Percentiles rank a stretch among this genome's conserved stretches.
These are phyloP conservation scores for Petaurus breviceps DNA, from an alignment of 2,113 vertebrate genomes.

Conservation along the genomic window DNA sequence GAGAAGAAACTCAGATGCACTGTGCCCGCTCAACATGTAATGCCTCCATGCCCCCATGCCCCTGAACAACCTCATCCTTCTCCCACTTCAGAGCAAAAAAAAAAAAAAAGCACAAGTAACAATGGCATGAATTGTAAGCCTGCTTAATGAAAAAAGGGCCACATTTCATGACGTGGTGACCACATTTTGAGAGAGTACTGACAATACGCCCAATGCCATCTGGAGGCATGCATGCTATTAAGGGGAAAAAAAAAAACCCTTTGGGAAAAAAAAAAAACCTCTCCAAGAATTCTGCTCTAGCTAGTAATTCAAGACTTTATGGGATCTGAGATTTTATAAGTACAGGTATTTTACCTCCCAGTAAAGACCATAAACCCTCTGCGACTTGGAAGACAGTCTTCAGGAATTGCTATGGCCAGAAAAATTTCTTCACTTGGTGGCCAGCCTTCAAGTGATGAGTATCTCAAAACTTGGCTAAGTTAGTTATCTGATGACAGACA, in stretches of 20 bases:
- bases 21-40: neutral
- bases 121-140: conserved; percentile 32
- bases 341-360: neutral
- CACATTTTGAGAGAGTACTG: neutral
- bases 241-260: neutral
- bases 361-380: neutral
- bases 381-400: neutral
- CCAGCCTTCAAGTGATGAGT: neutral
- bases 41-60: neutral
- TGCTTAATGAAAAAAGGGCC: conserved; percentile 6
- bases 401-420: neutral
- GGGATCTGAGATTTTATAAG: neutral
- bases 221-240: neutral
- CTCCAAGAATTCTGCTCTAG: neutral
- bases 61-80: neutral
- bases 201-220: neutral
- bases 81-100: neutral
- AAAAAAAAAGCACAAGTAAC: neutral
- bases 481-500: neutral
- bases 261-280: neutral
- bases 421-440: neutral
- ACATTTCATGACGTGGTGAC: neutral
- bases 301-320: neutral
- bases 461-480: neutral
- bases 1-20: neutral